These are phyloP conservation scores for Unio pictorum DNA, from an alignment of 2,888 invertebrate genomes.

Conservation along the genomic window DNA sequence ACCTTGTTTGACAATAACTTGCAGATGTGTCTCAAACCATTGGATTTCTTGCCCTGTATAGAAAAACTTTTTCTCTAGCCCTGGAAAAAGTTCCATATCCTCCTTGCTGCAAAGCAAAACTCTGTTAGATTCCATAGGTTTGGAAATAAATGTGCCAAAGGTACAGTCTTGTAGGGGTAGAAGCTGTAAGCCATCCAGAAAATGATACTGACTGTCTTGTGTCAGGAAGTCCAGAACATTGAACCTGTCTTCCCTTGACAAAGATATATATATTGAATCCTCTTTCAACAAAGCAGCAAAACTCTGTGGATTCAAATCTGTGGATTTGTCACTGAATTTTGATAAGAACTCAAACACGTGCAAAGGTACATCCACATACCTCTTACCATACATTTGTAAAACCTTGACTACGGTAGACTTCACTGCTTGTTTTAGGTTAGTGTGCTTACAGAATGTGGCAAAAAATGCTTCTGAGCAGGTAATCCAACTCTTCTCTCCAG, in stretches of 20 bases:
- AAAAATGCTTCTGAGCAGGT: too few species aligned
- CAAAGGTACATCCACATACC: too few species aligned
- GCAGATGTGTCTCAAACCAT: neutral
- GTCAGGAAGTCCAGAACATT: constrained; percentile 13
- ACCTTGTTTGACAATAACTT: constrained; percentile 5
- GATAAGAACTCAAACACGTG: too few species aligned
- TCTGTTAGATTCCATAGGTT: neutral
- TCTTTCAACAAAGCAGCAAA: too few species aligned
- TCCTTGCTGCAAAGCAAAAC: constrained; percentile 12
- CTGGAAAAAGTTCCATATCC: constrained; percentile 19
- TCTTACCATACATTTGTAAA: too few species aligned
- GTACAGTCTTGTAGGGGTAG: constrained; percentile 17
- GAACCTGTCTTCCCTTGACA: constrained; percentile 2
- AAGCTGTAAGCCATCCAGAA: constrained; percentile 13
- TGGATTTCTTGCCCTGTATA: neutral
- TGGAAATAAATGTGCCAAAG: constrained; percentile 10
- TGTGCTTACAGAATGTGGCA: too few species aligned
- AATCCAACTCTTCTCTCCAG: too few species aligned
- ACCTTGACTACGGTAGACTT: too few species aligned
- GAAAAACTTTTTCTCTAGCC: constrained; percentile 16
- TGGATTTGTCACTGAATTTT: too few species aligned
- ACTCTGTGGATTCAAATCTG: too few species aligned
- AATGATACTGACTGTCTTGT: neutral
- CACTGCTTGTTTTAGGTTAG: too few species aligned
- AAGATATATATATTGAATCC: too few species aligned